phyloP scores from a whole-genome alignment of 2,113 vertebrate genomes.

The Alligator mississippiensis region DNA sequence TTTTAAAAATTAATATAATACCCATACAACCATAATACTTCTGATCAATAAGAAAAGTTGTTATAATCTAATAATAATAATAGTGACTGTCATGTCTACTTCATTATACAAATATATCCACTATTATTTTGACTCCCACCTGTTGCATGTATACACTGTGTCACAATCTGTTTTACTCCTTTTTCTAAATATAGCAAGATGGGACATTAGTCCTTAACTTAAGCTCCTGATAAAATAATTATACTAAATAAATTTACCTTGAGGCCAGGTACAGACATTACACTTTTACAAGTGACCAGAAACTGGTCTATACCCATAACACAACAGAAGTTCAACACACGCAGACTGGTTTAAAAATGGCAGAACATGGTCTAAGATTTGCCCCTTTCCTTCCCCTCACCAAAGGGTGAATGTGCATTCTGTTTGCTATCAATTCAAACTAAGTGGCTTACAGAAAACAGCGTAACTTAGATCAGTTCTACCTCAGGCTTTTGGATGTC shows the following conservation, averaged over 20 bases:
- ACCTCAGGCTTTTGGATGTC: too few relatives aligned
- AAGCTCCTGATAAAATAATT: not conserved
- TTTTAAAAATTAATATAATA: slow-evolving; percentile 42
- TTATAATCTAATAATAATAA: not conserved
- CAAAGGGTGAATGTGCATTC: too few relatives aligned
- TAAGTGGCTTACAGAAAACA: too few relatives aligned
- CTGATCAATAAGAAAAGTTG: not conserved
- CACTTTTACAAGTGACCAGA: too few relatives aligned
- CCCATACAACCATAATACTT: not conserved
- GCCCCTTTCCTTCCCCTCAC: too few relatives aligned
- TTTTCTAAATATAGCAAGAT: not conserved
- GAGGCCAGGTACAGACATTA: too few relatives aligned
- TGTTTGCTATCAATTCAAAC: too few relatives aligned
- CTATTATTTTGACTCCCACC: not conserved
- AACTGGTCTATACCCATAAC: too few relatives aligned
- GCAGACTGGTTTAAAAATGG: too few relatives aligned
- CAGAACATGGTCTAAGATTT: too few relatives aligned
- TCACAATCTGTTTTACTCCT: not conserved
- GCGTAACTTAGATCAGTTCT: too few relatives aligned
- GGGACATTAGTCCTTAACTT: not conserved
- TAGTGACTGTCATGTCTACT: not conserved
- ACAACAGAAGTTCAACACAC: too few relatives aligned
- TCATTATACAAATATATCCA: not conserved
- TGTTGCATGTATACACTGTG: not conserved
- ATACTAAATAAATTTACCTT: not conserved